phyloP scores from a whole-genome alignment of 2,797 vertebrate species.

The Crenichthys baileyi region DNA sequence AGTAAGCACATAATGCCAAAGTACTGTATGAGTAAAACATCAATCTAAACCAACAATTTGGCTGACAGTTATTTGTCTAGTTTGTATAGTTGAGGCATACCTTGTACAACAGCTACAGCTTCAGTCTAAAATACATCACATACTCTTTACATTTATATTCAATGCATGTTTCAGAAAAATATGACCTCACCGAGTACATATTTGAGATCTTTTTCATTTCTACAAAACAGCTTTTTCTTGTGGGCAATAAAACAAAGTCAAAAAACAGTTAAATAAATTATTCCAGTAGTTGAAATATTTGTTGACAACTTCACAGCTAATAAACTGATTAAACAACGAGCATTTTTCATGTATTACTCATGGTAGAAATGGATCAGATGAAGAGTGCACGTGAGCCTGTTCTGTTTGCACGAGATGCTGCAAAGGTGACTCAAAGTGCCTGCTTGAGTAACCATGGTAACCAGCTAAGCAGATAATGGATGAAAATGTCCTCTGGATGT shows the following conservation, averaged over 20 bases:
- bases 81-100: not conserved
- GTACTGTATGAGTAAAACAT: not conserved
- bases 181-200: not conserved
- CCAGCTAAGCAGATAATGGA: slow-evolving; percentile 12
- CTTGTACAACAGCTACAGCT: not conserved
- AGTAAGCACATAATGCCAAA: not conserved
- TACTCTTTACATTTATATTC: not conserved
- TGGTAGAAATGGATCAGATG: not conserved
- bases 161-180: not conserved
- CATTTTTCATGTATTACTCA: not conserved
- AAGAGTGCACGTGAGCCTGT: not conserved
- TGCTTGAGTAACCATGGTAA: slow-evolving; percentile 15
- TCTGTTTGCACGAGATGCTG: not conserved
- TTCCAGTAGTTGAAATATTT: not conserved
- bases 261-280: too few relatives aligned
- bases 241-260: not conserved
- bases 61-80: not conserved
- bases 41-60: not conserved
- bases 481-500: not conserved
- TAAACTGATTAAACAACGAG: not conserved
- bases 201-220: not conserved
- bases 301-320: not conserved
- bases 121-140: not conserved
- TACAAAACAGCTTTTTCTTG: not conserved
- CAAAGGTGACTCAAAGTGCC: not conserved